These are phyloP conservation scores for Oxycera nigricornis DNA, from an alignment of 2,888 invertebrate genomes.

Conservation along the genomic window DNA sequence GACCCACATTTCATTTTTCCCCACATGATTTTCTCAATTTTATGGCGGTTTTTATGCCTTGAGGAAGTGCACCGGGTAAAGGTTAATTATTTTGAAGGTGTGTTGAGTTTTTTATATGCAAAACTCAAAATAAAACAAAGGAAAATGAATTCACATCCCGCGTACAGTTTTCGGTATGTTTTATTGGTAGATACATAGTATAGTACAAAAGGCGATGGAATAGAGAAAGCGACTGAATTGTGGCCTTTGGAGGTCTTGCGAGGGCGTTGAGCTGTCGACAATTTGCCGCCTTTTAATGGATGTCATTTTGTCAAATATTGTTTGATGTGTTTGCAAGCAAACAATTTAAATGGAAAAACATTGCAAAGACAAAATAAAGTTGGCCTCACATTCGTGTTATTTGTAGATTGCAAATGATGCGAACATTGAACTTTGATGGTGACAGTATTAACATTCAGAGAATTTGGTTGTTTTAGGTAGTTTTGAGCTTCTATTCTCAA, in stretches of 20 bases:
- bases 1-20: slow-evolving; percentile 12
- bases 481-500: no score
- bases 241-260: slow-evolving; percentile 4
- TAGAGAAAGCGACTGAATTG: slow-evolving; percentile 7
- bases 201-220: background rate
- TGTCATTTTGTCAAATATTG: background rate
- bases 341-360: no score
- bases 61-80: slow-evolving; percentile 21
- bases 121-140: background rate
- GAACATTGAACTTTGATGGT: background rate
- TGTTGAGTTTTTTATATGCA: background rate
- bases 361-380: no score
- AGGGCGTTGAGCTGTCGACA: slow-evolving; percentile 9
- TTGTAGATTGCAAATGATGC: background rate
- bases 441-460: no score
- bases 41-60: slow-evolving; percentile 37
- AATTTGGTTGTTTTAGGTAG: no score
- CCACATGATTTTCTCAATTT: slow-evolving; percentile 21
- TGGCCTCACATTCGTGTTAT: no score
- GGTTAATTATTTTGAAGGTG: background rate
- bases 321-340: background rate
- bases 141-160: background rate
- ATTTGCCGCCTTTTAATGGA: background rate
- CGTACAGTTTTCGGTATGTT: background rate
- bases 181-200: background rate